Percentiles rank a stretch among this genome's conserved stretches.
Conservation (phyloP, 2,113 vertebrate genomes). For the Spermophilus dauricus region DNA sequence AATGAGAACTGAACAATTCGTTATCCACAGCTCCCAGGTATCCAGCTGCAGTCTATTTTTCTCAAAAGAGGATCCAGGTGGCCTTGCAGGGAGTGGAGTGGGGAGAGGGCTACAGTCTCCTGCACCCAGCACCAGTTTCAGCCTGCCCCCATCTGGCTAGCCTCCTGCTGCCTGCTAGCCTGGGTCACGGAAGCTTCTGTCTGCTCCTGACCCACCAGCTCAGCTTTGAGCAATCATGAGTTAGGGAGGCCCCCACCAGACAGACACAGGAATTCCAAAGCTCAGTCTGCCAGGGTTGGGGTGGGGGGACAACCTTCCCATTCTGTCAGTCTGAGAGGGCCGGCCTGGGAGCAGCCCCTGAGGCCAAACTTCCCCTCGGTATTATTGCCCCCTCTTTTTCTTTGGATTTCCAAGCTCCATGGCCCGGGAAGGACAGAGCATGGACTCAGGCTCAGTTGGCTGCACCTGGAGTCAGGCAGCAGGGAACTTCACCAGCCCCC, state of each 20-base stretch:
- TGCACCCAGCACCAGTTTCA: not conserved
- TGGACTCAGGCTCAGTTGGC: not conserved
- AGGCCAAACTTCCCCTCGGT: not conserved
- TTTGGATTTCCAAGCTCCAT: not conserved
- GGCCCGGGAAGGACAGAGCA: not conserved
- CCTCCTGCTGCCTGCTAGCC: fast-evolving
- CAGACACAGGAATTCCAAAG: not conserved
- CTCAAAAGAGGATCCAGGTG: not conserved
- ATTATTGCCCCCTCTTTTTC: not conserved
- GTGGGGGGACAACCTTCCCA: not conserved
- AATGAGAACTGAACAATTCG: not conserved
- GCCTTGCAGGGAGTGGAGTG: not conserved
- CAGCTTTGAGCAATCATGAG: too few species aligned
- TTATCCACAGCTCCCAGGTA: not conserved
- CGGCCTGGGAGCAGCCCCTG: fast-evolving
- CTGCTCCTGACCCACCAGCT: fast-evolving
- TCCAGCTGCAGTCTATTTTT: not conserved
- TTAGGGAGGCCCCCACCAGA: not conserved
- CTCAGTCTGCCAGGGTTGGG: not conserved
- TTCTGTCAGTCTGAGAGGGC: fast-evolving
- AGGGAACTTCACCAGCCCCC: not conserved
- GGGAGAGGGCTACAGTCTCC: not conserved
- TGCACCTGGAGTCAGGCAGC: fast-evolving
- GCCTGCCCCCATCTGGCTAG: not conserved
- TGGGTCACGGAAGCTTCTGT: fast-evolving